Base-by-base conservation (phyloP, 2,888 invertebrate species). In the Linnaemya vulpina region DNA sequence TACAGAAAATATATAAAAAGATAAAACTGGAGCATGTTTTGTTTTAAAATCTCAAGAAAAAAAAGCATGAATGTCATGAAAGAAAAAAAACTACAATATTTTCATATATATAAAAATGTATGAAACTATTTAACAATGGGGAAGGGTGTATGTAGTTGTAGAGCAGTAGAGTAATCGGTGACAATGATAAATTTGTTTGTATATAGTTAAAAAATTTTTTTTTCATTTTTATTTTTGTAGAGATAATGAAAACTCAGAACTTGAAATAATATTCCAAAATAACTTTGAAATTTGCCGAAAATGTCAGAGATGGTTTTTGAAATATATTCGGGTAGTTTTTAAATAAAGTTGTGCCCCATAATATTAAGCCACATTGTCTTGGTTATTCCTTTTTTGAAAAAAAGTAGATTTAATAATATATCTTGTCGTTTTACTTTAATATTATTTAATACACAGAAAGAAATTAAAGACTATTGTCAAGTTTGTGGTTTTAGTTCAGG, bases 1-100 rank as follows among this genome's bases (percentile, higher is more conserved):
- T 75, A 46, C 51, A 60, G 65, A 77, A 55, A 73, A 70, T 65
- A 73, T 67, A 75, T 62, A 60, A 68, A 68, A 30, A 73, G 62
- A 75, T n/a, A 51, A 83, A 86, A 86, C 77, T 87, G 71, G 85
- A 85, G 78, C 85, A 85, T 85, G 82, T 85, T 85, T 85, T 84
- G 84, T 81, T 76, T 80, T 58, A 30, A 71, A 58, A 65, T 76
- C 49, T 76, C 15, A 58, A 53, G 63, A 74, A 68, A 58, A 51
- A 60, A 40, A 43, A 35, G 46, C 3, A 40, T 20, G 13, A 51
- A 51, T 49, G 46, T 13, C 35, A 43, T 55, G 22, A 30, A 30
- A 30, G 65, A 35, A 53, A 74, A 53, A 74, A 55, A 35, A 35
- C 43, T 7, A 25, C 43, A 40, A 46, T 55, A 63, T 40, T 76